Evolutionary conservation across 2,888 invertebrate species (phyloP).

Genomic region (Disparrhopalites patrizii): DNA sequence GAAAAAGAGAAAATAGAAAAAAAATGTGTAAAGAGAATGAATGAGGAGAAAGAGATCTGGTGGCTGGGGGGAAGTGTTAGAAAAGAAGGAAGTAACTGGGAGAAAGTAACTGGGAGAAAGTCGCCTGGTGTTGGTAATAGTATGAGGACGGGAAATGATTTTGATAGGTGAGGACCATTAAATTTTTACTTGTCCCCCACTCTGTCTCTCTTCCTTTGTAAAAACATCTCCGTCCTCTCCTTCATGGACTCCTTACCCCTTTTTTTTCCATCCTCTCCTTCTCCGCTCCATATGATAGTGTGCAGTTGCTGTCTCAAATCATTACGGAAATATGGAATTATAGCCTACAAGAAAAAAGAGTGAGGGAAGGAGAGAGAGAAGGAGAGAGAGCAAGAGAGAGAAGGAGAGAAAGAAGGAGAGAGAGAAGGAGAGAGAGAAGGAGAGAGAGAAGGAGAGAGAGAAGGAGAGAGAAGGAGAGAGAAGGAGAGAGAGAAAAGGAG

Average conservation of each 20-base stretch:
- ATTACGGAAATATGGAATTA: conserved; percentile 32
- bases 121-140: conserved; percentile 25
- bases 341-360: conserved; percentile 6
- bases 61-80: no score
- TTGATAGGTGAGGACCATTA: conserved; percentile 34
- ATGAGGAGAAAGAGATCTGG: no score
- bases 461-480: conserved; percentile 1
- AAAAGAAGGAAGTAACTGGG: no score
- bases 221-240: no score
- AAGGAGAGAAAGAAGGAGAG: not conserved
- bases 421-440: not conserved
- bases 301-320: conserved; percentile 26
- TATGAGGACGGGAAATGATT: conserved; percentile 24
- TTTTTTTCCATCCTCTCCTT: not conserved
- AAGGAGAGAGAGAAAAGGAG: not conserved
- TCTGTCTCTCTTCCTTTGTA: no score
- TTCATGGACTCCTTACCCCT: not conserved
- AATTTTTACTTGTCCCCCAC: conserved; percentile 28
- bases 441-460: not conserved
- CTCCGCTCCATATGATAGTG: conserved; percentile 22
- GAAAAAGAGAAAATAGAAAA: no score
- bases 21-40: no score
- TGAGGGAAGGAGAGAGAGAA: not conserved
- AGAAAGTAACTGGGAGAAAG: no score
- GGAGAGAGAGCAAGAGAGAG: not conserved